Evolutionary conservation across 2,797 vertebrate genomes (phyloP).

Genomic region (Sebastes taczanowskii): DNA sequence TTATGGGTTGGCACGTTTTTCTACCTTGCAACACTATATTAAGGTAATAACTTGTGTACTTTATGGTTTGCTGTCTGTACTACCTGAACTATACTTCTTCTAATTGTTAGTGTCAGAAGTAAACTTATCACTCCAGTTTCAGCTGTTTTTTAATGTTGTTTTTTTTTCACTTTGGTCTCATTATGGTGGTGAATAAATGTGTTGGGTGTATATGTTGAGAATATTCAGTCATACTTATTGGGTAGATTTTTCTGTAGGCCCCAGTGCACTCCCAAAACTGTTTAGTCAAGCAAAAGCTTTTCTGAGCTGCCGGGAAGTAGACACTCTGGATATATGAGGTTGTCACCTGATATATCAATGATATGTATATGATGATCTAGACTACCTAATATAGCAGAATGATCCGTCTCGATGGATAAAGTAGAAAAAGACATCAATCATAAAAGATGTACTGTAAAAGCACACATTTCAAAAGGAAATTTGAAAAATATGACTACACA

Average conservation of each 20-base stretch:
- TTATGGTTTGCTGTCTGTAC: neutral
- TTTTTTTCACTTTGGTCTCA: neutral
- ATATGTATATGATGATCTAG: neutral
- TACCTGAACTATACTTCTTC: neutral
- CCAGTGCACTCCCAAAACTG: neutral
- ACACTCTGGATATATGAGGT: neutral
- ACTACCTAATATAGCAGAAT: neutral
- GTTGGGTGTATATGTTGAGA: neutral
- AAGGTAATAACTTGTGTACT: neutral
- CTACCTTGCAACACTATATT: neutral
- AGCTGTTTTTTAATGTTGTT: neutral
- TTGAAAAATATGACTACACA: neutral
- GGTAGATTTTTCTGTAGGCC: neutral
- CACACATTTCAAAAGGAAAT: neutral
- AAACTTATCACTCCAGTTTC: neutral
- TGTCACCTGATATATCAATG: constrained; percentile 8
- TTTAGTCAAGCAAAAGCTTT: constrained; percentile 5
- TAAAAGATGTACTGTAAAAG: neutral
- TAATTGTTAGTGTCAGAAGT: neutral
- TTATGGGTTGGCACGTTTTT: neutral
- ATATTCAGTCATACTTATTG: neutral
- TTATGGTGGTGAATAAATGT: neutral
- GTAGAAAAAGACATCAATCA: neutral
- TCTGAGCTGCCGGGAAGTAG: neutral
- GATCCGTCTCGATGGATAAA: neutral